Conservation (phyloP, 2,888 invertebrate genomes). For the Trachelus troglodyta region DNA sequence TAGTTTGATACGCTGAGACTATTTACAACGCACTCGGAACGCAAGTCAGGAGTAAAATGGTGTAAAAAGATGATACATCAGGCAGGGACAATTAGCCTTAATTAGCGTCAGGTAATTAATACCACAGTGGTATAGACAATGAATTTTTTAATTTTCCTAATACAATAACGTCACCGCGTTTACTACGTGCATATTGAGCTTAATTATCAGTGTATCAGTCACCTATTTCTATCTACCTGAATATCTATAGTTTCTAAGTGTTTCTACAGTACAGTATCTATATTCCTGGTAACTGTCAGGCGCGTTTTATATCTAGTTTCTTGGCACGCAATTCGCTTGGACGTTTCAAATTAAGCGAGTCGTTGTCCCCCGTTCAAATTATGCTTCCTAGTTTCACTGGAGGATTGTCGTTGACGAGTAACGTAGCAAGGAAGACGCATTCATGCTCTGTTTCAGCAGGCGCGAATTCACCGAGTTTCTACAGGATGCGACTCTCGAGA, state of each 20-base stretch:
- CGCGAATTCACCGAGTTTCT: constrained; percentile 57
- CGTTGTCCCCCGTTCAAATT: constrained; percentile 32
- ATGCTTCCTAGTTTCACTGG: constrained; percentile 54
- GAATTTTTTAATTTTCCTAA: not conserved
- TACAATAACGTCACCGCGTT: not conserved
- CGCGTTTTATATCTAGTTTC: not conserved
- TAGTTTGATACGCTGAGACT: not conserved
- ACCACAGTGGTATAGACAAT: not conserved
- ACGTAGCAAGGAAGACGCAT: constrained; percentile 49
- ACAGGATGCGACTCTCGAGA: constrained; percentile 53
- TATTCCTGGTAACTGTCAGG: not conserved
- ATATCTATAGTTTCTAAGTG: not conserved
- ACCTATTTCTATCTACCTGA: not conserved
- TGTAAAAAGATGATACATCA: not conserved
- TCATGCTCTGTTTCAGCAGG: constrained; percentile 62
- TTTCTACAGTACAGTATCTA: not conserved
- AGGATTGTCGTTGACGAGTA: constrained; percentile 37
- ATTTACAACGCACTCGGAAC: not conserved
- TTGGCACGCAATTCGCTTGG: constrained; percentile 9
- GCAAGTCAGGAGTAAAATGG: not conserved
- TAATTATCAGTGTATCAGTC: not conserved
- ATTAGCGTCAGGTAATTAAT: not conserved
- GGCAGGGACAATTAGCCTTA: not conserved
- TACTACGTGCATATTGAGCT: not conserved
- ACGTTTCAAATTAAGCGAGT: constrained; percentile 6